These are phyloP conservation scores for Tenthredo amoena DNA, from an alignment of 2,888 invertebrate genomes.

Conservation along the genomic window DNA sequence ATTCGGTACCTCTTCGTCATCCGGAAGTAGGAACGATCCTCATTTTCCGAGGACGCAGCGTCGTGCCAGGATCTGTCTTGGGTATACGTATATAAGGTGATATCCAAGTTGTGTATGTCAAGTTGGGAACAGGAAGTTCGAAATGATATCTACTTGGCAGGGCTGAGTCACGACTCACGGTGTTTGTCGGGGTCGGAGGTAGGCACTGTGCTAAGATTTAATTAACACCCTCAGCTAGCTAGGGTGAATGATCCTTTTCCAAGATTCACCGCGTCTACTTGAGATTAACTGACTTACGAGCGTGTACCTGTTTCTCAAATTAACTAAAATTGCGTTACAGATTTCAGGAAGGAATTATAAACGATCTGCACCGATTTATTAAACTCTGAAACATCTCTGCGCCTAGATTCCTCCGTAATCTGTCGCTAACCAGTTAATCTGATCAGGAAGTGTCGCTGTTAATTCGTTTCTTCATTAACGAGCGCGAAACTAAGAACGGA, in stretches of 20 bases:
- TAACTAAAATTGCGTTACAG: neutral
- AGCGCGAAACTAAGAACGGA: neutral
- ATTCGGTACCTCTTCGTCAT: neutral
- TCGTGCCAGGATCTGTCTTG: neutral
- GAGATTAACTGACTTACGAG: constrained; percentile 8
- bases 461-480: too few species aligned
- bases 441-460: neutral
- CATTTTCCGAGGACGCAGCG: neutral
- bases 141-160: constrained; percentile 44
- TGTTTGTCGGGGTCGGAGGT: constrained; percentile 5
- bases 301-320: neutral
- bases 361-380: neutral
- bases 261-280: constrained; percentile 31
- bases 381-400: neutral
- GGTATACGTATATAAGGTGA: neutral
- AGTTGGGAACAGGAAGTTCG: constrained; percentile 43
- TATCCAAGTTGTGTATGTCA: neutral
- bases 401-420: neutral
- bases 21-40: neutral
- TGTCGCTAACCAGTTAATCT: neutral
- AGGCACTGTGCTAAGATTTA: constrained; percentile 31
- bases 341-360: neutral
- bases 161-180: constrained; percentile 19
- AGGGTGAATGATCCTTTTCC: constrained; percentile 43
- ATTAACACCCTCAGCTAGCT: constrained; percentile 30